These are phyloP conservation scores for Harlomillsia oculata DNA, from an alignment of 1,140 invertebrate species.

Conservation along the genomic window DNA sequence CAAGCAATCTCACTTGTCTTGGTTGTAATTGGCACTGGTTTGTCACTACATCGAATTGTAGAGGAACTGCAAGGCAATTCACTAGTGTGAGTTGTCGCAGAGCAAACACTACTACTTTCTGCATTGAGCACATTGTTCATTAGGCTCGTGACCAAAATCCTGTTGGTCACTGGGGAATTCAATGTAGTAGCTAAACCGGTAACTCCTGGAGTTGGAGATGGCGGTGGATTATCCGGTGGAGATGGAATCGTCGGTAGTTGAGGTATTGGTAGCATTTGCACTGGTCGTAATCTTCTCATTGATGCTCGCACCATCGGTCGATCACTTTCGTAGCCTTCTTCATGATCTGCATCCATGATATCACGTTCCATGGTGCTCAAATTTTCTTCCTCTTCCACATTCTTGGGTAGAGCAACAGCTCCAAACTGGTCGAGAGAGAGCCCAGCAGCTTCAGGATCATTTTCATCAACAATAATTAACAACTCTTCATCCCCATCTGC, in stretches of 20 bases:
- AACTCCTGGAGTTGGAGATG: neutral
- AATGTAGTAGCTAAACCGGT: conserved; percentile 12
- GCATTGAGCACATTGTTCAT: conserved; percentile 21
- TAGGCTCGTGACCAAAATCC: conserved; percentile 21
- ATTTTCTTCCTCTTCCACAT: neutral
- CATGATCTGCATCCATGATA: conserved; percentile 11
- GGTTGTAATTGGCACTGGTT: neutral
- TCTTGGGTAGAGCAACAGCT: neutral
- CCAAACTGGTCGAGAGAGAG: neutral
- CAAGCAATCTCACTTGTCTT: conserved; percentile 1
- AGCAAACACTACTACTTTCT: neutral
- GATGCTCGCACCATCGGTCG: conserved; percentile 30
- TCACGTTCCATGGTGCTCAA: conserved; percentile 12
- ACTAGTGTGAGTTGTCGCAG: neutral
- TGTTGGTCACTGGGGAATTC: conserved; percentile 23
- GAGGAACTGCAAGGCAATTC: neutral
- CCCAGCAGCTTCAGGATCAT: conserved; percentile 13
- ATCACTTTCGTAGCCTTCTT: conserved; percentile 33
- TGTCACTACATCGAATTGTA: neutral
- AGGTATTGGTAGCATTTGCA: conserved; percentile 27
- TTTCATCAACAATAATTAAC: conserved; percentile 26
- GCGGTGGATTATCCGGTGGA: neutral
- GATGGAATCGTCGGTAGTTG: conserved; percentile 5
- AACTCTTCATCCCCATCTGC: conserved; percentile 23
- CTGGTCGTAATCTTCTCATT: conserved; percentile 30